Conservation (phyloP, 1,140 invertebrate genomes). For the Plutomurus gul region DNA sequence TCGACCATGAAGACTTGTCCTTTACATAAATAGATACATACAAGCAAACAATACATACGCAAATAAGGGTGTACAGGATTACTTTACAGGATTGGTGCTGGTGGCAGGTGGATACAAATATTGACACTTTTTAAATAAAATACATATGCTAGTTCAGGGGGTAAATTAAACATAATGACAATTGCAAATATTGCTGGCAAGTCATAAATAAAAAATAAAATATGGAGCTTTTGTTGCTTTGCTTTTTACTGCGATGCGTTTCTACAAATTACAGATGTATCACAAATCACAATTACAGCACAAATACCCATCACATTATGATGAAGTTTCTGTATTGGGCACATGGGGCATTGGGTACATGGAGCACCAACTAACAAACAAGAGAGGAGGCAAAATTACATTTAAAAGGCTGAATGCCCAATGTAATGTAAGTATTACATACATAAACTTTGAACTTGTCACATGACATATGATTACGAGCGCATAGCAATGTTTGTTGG, state of each 20-base stretch:
- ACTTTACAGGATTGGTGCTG: background rate
- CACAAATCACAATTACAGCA: background rate
- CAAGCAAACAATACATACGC: slow-evolving; percentile 3
- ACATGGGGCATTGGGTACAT: too few species aligned
- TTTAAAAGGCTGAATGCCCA: too few species aligned
- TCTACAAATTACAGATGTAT: slow-evolving; percentile 17
- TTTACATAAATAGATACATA: slow-evolving; percentile 22
- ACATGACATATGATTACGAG: background rate
- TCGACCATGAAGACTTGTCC: slow-evolving; percentile 54
- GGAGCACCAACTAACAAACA: too few species aligned
- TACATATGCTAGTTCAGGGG: too few species aligned
- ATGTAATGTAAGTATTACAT: too few species aligned
- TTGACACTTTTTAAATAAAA: too few species aligned
- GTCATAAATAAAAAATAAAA: slow-evolving; percentile 1
- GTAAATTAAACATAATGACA: background rate
- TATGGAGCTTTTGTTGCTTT: background rate
- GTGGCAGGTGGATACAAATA: background rate
- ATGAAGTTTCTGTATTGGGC: too few species aligned
- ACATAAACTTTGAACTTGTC: too few species aligned
- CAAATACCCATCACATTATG: background rate
- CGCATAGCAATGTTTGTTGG: background rate
- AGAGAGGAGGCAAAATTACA: too few species aligned
- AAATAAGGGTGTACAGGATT: background rate
- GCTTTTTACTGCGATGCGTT: background rate
- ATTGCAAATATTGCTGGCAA: background rate